Evolutionary conservation across 2,888 invertebrate genomes (phyloP).

Genomic region (Chalcis sispes): DNA sequence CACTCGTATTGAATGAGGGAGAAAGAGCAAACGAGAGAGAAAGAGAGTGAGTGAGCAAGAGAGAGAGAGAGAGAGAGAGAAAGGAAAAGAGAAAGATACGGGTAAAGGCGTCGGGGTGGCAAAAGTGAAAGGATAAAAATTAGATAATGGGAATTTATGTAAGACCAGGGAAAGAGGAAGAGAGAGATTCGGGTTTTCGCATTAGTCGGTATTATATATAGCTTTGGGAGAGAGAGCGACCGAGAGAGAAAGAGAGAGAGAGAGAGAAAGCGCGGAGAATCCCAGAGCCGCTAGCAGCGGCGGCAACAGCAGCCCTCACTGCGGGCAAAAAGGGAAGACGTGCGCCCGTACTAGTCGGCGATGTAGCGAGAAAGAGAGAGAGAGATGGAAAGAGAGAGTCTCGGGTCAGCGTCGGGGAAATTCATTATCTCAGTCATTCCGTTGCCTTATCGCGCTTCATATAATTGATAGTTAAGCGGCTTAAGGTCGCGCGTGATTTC

Average conservation of each 20-base stretch:
- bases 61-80: conserved; percentile 14
- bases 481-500: conserved; percentile 55
- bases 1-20: too few species aligned
- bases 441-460: conserved; percentile 57
- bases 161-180: conserved; percentile 32
- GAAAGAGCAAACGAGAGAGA: conserved; percentile 23
- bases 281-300: neutral
- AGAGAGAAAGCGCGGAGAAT: too few species aligned
- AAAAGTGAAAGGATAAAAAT: conserved; percentile 50
- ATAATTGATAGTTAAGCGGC: conserved; percentile 69
- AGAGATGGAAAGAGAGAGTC: neutral
- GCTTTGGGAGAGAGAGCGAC: conserved; percentile 7
- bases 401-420: conserved; percentile 62
- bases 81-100: conserved; percentile 30
- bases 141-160: conserved; percentile 47
- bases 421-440: conserved; percentile 71
- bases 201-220: conserved; percentile 28
- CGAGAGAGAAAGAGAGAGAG: neutral
- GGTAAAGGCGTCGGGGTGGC: neutral
- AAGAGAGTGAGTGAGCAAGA: conserved; percentile 28
- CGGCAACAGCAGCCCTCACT: neutral
- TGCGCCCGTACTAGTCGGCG: neutral
- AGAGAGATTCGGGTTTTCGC: conserved; percentile 38
- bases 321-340: conserved; percentile 56
- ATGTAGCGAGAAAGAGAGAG: neutral